Base-by-base conservation (phyloP, 2,113 vertebrate genomes). In the Acanthisitta chloris region DNA sequence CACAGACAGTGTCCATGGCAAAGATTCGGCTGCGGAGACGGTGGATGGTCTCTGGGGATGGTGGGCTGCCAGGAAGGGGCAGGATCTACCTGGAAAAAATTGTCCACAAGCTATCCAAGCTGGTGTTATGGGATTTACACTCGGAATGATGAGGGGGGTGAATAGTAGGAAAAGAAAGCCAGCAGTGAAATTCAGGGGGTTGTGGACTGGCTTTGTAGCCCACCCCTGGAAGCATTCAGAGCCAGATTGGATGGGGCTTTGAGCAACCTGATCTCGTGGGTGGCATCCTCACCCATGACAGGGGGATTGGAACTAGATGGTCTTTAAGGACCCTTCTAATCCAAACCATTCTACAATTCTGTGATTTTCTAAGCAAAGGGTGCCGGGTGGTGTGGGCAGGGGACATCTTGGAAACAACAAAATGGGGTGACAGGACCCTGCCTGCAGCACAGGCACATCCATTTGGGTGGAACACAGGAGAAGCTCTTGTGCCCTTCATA, bases 381-480 rank as follows among this genome's bases (percentile, higher is more conserved):
- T 33, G 23, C 20, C 28, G 36, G 5, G 48, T 38, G 19, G 13
- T 0, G 0, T 2, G 19, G 28, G 10, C 31, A 70, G 45, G 31
- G 90, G 19, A 33, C 20, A 18, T 2, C n/a, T 23, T 46, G 29
- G 36, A 46, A 81, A 20, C 14, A 59, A 9, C 0, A 1, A 8
- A 66, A 26, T 14, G 26, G 11, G 21, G 12, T 4, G 14, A 36
- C 43, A 62, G 24, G 52, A 17, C 6, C 17, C 58, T 23, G 5
- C 28, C 34, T n/a, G 57, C 52, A 59, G 46, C 5, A 2, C 25
- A 13, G 6, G 10, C 28, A 15, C 16, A 4, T 26, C 20, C 1
- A 0, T 28, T 28, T n/a, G 8, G 5, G 6, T n/a, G 14, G 33
- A 38, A 11, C 21, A 3, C 0, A 3, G 0, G 16, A 31, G 17